A percentile compares a stretch with the other conserved stretches of the same genome.
phyloP scores from a whole-genome alignment of 1,140 invertebrate genomes.

The Melitaea cinxia region DNA sequence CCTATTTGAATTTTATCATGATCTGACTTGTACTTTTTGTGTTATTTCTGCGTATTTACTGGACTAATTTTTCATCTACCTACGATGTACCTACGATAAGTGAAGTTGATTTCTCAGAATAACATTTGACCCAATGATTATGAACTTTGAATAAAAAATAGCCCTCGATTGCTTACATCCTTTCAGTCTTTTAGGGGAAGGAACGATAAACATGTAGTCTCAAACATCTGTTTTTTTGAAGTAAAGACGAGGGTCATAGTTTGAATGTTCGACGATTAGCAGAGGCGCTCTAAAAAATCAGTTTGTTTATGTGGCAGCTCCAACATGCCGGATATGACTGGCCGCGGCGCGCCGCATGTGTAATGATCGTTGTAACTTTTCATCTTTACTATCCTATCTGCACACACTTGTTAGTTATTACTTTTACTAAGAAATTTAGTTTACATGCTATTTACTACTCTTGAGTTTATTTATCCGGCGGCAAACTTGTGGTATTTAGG shows the following conservation, averaged over 20 bases:
- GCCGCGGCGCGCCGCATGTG: slow-evolving; percentile 58
- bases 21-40: too few species aligned
- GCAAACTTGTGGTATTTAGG: too few species aligned
- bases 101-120: too few species aligned
- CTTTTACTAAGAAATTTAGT: slow-evolving; percentile 11
- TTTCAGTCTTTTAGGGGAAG: background rate
- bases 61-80: too few species aligned
- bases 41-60: too few species aligned
- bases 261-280: slow-evolving; percentile 55
- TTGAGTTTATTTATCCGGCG: background rate
- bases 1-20: too few species aligned
- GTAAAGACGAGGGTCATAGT: slow-evolving; percentile 35
- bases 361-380: slow-evolving; percentile 54
- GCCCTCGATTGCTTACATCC: background rate
- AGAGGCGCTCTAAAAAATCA: slow-evolving; percentile 69
- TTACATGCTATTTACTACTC: slow-evolving; percentile 17
- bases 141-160: background rate
- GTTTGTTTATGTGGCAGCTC: slow-evolving; percentile 67
- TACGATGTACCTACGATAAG: too few species aligned
- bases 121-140: background rate
- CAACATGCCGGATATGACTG: slow-evolving; percentile 61
- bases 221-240: slow-evolving; percentile 31
- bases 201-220: background rate
- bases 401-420: background rate
- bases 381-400: slow-evolving; percentile 17